Evolutionary conservation across 2,888 invertebrate species (phyloP), one percentile per base, ranked within the genome.

Genomic region (Metalampra italica): DNA sequence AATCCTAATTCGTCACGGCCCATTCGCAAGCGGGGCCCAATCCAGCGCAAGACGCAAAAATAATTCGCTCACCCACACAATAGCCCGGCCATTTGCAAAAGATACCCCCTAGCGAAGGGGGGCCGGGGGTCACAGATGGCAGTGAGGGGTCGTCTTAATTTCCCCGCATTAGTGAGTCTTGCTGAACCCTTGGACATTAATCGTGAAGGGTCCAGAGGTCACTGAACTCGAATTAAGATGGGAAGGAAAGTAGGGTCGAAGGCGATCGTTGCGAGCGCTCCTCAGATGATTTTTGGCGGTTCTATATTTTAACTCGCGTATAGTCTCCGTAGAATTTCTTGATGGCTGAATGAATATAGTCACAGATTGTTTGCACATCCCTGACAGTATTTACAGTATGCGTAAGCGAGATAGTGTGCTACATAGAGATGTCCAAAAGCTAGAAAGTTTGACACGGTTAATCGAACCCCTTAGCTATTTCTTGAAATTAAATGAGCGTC

Each of bases 111-210:
- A 22, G 22, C 14, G 36, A 46, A 45, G 32, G 50, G 53, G 47
- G 51, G 50, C 46, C 51, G 45, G 57, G 81, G 79, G 79, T 78
- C 77, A 71, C 77, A 79, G 76, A 78, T 78, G 79, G 75, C 66
- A 61, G 57, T 56, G 58, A 78, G 74, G 84, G 85, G 82, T 82
- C 79, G 68, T 89, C 88, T 89, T 89, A 86, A 88, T 88, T 86
- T 87, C 71, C 71, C 74, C 68, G 82, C 79, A 81, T 85, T 81
- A 82, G 77, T 76, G 71, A 82, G 76, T 84, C 86, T 84, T 85
- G 72, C 74, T 65, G 75, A 78, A 83, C 88, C 85, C 73, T 71
- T 76, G 80, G 78, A 73, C 79, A 86, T 87, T 84, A 85, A 86
- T 86, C 82, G 80, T 75, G 72, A 78, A 78, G 84, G 85, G 86